Evolutionary conservation across 92 coral and sea anemone genomes (phyloP), one percentile per base, ranked within the genome.

Genomic region (Ricordea florida): DNA sequence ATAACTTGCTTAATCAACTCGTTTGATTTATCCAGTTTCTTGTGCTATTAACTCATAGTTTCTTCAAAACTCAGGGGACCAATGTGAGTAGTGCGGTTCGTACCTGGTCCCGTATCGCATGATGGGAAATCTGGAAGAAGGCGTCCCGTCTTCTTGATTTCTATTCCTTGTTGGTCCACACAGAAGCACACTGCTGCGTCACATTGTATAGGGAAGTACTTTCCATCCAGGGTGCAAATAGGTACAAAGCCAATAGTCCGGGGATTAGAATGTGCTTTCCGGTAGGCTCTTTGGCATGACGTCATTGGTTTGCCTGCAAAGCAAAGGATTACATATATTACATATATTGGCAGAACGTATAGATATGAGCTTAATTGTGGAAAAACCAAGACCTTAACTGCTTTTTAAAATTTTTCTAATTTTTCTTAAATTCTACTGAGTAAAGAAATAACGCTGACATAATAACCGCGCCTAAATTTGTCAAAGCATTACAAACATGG

Each of bases 201-300:
- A 56, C 98, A 94, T 61, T 94, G 98, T 36, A 94, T 79, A 21
- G 97, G 98, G 77, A 87, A 26, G 75, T 88, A 94, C n/a, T 81
- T 62, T 4, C 98, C 98, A 72, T 88, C 89, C 14, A 85, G 82
- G 4, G 82, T 69, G 48, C 98, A 94, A 23, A 76, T 93, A 61
- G 98, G 97, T 21, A 94, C 78, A 55, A 85, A 89, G 21, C 74
- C 18, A 10, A 73, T 61, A 24, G 52, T 34, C 14, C 57, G 17
- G 26, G 63, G 37, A 22, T 28, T 15, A 28, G 35, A 30, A 6
- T 73, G 51, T 1, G 93, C 78, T 14, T 65, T 40, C 50, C 83
- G 85, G 82, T 77, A 88, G n/a, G 83, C 83, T 18, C 60, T 53
- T 82, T 91, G 87, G 69, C 97, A 91, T 31, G 72, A 79, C 2